Evolutionary conservation across 2,113 vertebrate species (phyloP).

Genomic region (Serilophus lunatus): DNA sequence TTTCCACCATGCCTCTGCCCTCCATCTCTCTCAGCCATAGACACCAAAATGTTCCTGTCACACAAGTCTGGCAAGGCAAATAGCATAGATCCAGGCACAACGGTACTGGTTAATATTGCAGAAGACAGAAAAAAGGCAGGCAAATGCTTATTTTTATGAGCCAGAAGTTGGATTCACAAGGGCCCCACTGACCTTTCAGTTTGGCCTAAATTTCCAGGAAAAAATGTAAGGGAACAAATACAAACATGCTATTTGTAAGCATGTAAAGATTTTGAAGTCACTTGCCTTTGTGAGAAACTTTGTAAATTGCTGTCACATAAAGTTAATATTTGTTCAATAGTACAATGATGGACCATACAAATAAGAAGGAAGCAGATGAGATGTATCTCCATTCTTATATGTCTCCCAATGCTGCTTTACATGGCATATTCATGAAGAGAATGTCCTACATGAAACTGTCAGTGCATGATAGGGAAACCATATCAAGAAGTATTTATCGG

Average conservation of each 20-base stretch:
- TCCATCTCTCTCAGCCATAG: fast-evolving
- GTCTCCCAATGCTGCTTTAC: not conserved
- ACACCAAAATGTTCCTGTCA: not conserved
- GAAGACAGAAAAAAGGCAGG: not conserved
- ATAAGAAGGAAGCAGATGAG: not conserved
- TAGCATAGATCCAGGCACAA: not conserved
- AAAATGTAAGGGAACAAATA: not conserved
- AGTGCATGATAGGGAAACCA: not conserved
- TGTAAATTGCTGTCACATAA: not conserved
- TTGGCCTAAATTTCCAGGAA: not conserved
- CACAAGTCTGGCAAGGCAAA: fast-evolving
- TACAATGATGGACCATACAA: not conserved
- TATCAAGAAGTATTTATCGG: not conserved
- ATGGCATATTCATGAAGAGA: not conserved
- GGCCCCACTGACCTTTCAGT: fast-evolving
- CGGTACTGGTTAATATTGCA: not conserved
- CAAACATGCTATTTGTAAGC: not conserved
- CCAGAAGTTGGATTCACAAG: not conserved
- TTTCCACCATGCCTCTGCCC: fast-evolving
- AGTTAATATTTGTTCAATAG: not conserved
- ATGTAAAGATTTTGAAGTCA: not conserved
- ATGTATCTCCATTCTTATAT: not conserved
- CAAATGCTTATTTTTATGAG: not conserved
- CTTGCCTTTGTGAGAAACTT: not conserved
- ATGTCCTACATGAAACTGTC: not conserved